A percentile compares a stretch with the other conserved stretches of the same genome.
These are phyloP conservation scores for Sinodicranocentrus sp. DNA, from an alignment of 2,888 invertebrate species.

Conservation along the genomic window DNA sequence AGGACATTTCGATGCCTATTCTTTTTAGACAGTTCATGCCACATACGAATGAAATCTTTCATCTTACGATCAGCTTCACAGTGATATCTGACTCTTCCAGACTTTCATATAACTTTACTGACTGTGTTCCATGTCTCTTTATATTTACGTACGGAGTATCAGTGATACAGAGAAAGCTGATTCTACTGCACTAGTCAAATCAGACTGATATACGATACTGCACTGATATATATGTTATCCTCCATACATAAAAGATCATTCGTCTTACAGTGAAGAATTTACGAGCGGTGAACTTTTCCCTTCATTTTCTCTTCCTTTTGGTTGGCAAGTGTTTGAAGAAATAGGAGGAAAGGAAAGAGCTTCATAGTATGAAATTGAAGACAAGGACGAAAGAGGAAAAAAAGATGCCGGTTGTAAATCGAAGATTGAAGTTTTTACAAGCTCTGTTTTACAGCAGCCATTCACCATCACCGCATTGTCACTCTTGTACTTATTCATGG, in stretches of 20 bases:
- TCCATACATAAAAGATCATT: conserved; percentile 18
- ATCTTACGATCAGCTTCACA: too few species aligned
- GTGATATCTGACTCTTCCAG: too few species aligned
- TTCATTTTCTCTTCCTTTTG: conserved; percentile 23
- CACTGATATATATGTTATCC: too few species aligned
- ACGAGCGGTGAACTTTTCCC: conserved; percentile 43
- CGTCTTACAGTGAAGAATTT: conserved; percentile 39
- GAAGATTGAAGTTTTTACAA: conserved; percentile 61
- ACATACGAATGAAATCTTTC: too few species aligned
- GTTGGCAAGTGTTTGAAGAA: neutral
- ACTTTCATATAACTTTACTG: too few species aligned
- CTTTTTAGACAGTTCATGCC: too few species aligned
- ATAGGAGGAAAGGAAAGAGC: conserved; percentile 2
- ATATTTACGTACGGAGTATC: too few species aligned
- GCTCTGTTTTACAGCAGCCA: conserved; percentile 17
- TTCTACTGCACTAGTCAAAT: too few species aligned
- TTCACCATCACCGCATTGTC: neutral
- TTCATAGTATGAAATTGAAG: conserved; percentile 29
- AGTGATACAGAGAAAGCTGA: too few species aligned
- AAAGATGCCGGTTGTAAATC: conserved; percentile 42
- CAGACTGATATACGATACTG: too few species aligned
- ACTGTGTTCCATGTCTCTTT: too few species aligned
- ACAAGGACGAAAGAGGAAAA: conserved; percentile 38
- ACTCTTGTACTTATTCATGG: conserved; percentile 26
- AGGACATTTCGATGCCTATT: too few species aligned